Evolutionary conservation across 1,140 invertebrate genomes (phyloP).

Genomic region (Trinorchestia longiramus): DNA sequence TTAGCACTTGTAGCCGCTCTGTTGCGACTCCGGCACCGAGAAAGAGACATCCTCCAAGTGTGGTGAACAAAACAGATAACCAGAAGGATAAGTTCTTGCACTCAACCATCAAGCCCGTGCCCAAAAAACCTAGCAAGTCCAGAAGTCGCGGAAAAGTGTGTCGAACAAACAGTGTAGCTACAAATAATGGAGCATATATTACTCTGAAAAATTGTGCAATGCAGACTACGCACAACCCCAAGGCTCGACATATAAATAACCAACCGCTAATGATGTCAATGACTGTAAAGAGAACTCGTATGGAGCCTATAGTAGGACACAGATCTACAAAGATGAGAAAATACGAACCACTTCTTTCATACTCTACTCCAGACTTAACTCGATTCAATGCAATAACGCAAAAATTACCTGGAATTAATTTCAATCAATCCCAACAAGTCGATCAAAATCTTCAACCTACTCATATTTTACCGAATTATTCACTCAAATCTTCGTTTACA

Average conservation of each 20-base stretch:
- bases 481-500: constrained; percentile 14
- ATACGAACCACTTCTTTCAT: constrained; percentile 58
- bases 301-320: constrained; percentile 58
- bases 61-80: constrained; percentile 39
- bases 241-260: constrained; percentile 59
- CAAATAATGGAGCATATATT: constrained; percentile 66
- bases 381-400: constrained; percentile 23
- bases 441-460: constrained; percentile 58
- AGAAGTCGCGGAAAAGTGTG: constrained; percentile 63
- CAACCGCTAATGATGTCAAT: constrained; percentile 66
- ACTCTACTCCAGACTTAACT: constrained; percentile 33
- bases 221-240: constrained; percentile 62
- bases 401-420: constrained; percentile 15
- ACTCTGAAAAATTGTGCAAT: constrained; percentile 65
- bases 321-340: constrained; percentile 61
- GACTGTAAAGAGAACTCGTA: constrained; percentile 64
- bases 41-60: constrained; percentile 14
- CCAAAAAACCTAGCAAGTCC: constrained; percentile 63
- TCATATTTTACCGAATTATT: constrained; percentile 48
- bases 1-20: constrained; percentile 51
- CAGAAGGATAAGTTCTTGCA: constrained; percentile 56
- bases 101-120: constrained; percentile 26
- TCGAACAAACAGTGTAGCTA: constrained; percentile 64
- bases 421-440: constrained; percentile 56
- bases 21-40: neutral